A percentile compares a stretch with the other conserved stretches of the same genome.
phyloP scores from a whole-genome alignment of 2,888 invertebrate species.

The Odontomyia ornata region DNA sequence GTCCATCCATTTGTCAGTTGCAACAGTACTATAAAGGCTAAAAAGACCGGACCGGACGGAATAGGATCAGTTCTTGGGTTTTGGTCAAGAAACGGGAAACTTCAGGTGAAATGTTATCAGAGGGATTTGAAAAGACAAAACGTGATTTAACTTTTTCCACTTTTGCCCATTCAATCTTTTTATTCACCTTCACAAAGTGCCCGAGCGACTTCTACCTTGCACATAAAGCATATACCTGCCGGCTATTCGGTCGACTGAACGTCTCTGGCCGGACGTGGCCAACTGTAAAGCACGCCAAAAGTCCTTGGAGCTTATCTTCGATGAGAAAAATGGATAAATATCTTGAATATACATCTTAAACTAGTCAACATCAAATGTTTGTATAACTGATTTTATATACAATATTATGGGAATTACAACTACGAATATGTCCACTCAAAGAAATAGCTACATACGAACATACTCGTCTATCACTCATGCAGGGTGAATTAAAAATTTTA shows the following conservation, averaged over 20 bases:
- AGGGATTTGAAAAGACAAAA: constrained; percentile 25
- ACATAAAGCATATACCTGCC: too few species aligned
- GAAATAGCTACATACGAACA: too few species aligned
- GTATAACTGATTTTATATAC: not conserved
- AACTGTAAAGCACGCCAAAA: not conserved
- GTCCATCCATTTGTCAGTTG: constrained; percentile 18
- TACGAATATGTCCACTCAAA: too few species aligned
- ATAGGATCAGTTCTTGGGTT: not conserved
- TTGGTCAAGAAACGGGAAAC: not conserved
- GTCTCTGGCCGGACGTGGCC: not conserved
- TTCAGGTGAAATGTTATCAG: constrained; percentile 32
- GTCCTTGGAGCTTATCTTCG: constrained; percentile 22
- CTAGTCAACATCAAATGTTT: constrained; percentile 9
- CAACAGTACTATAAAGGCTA: not conserved
- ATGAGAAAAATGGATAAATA: constrained; percentile 15
- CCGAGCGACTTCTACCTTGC: not conserved
- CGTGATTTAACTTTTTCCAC: constrained; percentile 31
- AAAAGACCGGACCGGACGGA: not conserved
- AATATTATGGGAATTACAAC: too few species aligned
- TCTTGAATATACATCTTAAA: constrained; percentile 10
- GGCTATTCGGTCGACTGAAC: not conserved
- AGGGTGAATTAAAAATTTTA: not conserved
- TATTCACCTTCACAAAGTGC: constrained; percentile 9
- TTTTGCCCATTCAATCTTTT: not conserved
- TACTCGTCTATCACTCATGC: not conserved